Evolutionary conservation across 1,140 invertebrate species (phyloP).

Genomic region (Penaeus chinensis): DNA sequence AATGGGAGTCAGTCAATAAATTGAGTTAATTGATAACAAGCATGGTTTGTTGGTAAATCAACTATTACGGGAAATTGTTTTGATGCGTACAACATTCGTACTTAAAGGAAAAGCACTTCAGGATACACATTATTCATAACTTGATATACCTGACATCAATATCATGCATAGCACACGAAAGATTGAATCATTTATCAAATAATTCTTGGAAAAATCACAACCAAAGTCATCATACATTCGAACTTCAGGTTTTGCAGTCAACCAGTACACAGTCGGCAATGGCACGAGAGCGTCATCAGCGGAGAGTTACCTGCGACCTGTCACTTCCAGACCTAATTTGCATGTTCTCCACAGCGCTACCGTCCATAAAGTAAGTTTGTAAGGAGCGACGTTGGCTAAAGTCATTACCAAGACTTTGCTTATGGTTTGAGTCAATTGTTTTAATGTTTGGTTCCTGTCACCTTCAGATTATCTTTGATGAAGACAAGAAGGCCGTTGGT

Average conservation of each 20-base stretch:
- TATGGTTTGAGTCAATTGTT: neutral
- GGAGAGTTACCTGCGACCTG: slow-evolving; percentile 77
- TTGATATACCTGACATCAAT: too few relatives aligned
- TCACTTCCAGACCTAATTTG: slow-evolving; percentile 64
- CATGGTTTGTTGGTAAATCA: too few relatives aligned
- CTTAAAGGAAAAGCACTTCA: too few relatives aligned
- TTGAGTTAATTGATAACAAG: too few relatives aligned
- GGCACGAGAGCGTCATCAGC: slow-evolving; percentile 72
- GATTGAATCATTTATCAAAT: too few relatives aligned
- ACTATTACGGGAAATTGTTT: too few relatives aligned
- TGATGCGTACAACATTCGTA: too few relatives aligned
- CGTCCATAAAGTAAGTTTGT: slow-evolving; percentile 38
- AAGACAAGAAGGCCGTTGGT: slow-evolving; percentile 42
- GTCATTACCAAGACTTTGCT: too few relatives aligned
- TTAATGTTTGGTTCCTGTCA: neutral
- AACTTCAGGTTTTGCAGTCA: slow-evolving; percentile 13
- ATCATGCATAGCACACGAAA: too few relatives aligned
- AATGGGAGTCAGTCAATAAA: neutral
- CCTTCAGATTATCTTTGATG: slow-evolving; percentile 32
- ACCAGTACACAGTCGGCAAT: slow-evolving; percentile 66
- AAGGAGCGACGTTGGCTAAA: neutral
- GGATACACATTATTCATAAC: too few relatives aligned
- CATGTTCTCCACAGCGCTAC: slow-evolving; percentile 45
- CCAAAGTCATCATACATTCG: too few relatives aligned
- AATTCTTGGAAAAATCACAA: too few relatives aligned